phyloP scores from a whole-genome alignment of 2,113 vertebrate species.

The Onychostoma macrolepis region DNA sequence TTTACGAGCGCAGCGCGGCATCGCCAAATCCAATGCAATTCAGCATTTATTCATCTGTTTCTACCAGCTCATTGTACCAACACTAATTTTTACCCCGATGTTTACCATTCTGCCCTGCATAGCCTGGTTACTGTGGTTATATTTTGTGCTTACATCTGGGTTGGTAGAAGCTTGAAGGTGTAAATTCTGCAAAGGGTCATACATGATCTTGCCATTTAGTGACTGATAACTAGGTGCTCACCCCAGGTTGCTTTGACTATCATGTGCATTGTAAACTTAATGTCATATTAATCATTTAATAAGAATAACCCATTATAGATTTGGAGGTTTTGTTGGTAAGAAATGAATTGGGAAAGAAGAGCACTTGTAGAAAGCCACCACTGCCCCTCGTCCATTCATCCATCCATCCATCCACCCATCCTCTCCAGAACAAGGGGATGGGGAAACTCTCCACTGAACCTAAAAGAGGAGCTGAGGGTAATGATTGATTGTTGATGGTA shows the following conservation, averaged over 20 bases:
- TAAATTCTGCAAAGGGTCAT: neutral
- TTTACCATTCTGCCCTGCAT: neutral
- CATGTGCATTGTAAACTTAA: neutral
- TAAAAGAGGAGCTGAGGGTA: neutral
- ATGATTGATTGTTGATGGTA: constrained; percentile 8
- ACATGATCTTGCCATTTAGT: neutral
- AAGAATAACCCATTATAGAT: neutral
- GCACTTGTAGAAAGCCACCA: neutral
- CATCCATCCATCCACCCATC: neutral
- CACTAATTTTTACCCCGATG: neutral
- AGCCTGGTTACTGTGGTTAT: neutral
- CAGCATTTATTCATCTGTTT: neutral
- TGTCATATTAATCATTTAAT: too few species aligned
- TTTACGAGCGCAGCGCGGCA: neutral
- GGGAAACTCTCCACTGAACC: neutral
- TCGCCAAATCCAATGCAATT: neutral
- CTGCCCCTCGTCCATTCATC: neutral
- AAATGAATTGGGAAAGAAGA: neutral
- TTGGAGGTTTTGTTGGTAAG: neutral
- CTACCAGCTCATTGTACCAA: neutral
- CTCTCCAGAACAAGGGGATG: neutral
- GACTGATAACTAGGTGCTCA: neutral
- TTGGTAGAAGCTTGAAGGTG: neutral
- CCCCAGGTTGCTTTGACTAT: neutral
- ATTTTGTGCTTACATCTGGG: neutral